Evolutionary conservation across 2,797 vertebrate species (phyloP), one percentile per base, ranked within the genome.

Genomic region (Fratercula arctica): DNA sequence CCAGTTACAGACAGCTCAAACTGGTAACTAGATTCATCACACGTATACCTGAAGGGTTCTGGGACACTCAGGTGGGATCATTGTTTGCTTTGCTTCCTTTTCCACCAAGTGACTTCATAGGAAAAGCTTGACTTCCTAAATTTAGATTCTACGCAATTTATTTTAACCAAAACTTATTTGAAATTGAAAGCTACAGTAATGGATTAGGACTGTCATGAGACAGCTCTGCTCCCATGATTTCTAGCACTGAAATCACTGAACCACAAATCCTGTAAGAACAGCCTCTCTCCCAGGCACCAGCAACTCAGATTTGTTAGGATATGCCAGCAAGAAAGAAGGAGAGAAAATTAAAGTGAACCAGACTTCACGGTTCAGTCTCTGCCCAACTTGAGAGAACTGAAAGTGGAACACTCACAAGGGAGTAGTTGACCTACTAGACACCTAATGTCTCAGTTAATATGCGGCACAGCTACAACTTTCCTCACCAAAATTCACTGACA

Each of bases 231-330:
- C 75, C 43, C 75, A 43, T 69, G 81, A 78, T 72, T 90, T 92
- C 26, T 28, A 89, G 64, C 37, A 81, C 72, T 72, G 25, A 83
- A 95, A 92, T 77, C 90, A 87, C 43, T 93, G 94, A 95, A 94
- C 90, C 78, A 72, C 61, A 96, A 95, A 94, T 93, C 92, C 90
- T 93, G 54, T 72, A 92, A 85, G 29, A 83, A 83, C 29, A 77
- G 61, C 24, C 41, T 60, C 57, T 57, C 70, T 24, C 41, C 46
- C 57, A 83, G 4, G 9, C 94, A 81, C 68, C 33, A 91, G 61
- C 43, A 91, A 35, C 24, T 69, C 76, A 9, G 37, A 78, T 83
- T 68, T 78, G 26, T 85, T 53, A 48, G 26, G 45, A 57, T 66
- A 57, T 4, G 15, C 26, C 79, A 86, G 79, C 26, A 83, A 54